phyloP scores from a whole-genome alignment of 2,888 invertebrate species.

The Cantharis rufa region DNA sequence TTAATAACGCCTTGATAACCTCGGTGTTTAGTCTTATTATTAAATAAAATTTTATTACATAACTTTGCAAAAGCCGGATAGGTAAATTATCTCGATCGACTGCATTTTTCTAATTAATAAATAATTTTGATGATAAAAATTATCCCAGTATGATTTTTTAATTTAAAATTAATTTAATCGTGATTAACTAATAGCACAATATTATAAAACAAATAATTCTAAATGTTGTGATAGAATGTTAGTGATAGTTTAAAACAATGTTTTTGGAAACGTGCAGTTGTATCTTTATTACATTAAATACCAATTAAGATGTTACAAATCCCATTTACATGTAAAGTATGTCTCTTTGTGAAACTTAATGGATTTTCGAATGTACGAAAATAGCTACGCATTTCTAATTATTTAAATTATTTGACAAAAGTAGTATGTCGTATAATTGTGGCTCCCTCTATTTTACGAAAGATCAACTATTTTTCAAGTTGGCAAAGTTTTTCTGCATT shows the following conservation, averaged over 20 bases:
- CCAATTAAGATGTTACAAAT: constrained; percentile 1
- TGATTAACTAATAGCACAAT: constrained; percentile 16
- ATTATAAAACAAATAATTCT: constrained; percentile 38
- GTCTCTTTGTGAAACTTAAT: not conserved
- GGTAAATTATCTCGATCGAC: not conserved
- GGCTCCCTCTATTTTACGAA: not conserved
- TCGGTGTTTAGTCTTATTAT: not conserved
- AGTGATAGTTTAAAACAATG: constrained; percentile 36
- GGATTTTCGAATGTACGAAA: not conserved
- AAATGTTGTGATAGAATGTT: constrained; percentile 48
- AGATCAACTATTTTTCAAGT: not conserved
- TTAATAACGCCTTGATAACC: no score
- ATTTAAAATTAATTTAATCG: not conserved
- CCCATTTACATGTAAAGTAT: constrained; percentile 1
- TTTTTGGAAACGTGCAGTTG: constrained; percentile 20
- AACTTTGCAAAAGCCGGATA: not conserved
- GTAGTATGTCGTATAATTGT: not conserved
- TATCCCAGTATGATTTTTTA: not conserved
- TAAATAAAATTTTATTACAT: not conserved
- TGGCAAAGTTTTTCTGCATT: not conserved
- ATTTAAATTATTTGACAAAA: not conserved
- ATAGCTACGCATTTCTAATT: not conserved
- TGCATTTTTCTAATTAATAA: constrained; percentile 14
- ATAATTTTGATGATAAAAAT: not conserved
- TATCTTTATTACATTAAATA: not conserved